phyloP scores from a whole-genome alignment of 1,140 invertebrate genomes.

The Papilio xuthus region DNA sequence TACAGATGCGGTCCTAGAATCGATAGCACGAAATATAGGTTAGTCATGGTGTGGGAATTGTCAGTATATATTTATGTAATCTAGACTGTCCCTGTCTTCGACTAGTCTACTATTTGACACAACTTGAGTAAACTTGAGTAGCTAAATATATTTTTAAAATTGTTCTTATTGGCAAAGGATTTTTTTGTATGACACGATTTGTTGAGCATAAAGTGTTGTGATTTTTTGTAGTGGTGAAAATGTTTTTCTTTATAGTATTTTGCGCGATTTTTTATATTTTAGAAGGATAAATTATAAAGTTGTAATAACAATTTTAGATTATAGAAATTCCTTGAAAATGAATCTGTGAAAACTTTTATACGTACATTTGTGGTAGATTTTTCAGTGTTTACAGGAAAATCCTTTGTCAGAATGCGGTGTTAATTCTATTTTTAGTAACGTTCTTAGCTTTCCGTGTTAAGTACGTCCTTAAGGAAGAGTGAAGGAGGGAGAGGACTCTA shows the following conservation, averaged over 20 bases:
- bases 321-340: too few relatives aligned
- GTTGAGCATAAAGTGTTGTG: background rate
- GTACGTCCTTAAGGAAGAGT: background rate
- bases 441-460: background rate
- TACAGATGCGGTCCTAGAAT: background rate
- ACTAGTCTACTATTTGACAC: background rate
- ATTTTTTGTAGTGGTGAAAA: background rate
- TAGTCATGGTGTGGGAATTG: conserved; percentile 14
- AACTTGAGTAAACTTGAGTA: background rate
- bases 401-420: background rate
- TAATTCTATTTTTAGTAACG: conserved; percentile 23
- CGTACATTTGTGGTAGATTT: background rate
- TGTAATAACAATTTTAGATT: too few relatives aligned
- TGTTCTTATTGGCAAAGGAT: background rate
- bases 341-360: background rate
- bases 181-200: background rate
- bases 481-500: background rate
- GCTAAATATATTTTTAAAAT: background rate
- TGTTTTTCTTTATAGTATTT: too few relatives aligned
- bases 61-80: background rate
- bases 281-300: too few relatives aligned
- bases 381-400: background rate
- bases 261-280: too few relatives aligned
- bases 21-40: conserved; percentile 13
- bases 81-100: background rate